Percentiles rank a stretch among this genome's conserved stretches.
Conservation (phyloP, 2,888 invertebrate species). For the Theristus sp. region DNA sequence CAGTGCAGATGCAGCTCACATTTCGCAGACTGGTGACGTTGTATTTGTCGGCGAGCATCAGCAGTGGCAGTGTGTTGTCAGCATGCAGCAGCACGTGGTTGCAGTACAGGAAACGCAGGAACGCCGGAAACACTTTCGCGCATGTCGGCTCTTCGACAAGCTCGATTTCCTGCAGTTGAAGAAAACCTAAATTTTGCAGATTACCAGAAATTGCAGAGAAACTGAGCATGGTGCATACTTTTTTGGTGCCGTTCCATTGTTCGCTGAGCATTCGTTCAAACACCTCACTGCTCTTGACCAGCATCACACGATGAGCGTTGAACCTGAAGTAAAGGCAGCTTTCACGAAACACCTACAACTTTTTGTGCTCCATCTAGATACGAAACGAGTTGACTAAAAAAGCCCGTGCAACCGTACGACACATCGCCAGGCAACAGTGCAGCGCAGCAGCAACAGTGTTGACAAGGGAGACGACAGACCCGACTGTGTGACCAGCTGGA, state of each 20-base stretch:
- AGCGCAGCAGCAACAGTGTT: too few species aligned
- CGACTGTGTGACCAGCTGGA: too few species aligned
- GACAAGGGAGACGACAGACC: too few species aligned
- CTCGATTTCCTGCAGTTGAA: conserved; percentile 19
- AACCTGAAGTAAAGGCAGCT: too few species aligned
- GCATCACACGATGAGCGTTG: conserved; percentile 33
- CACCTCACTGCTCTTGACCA: conserved; percentile 35
- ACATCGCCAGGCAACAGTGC: too few species aligned
- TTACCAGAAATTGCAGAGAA: background rate
- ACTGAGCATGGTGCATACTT: conserved; percentile 9
- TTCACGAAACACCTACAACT: background rate
- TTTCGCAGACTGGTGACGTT: conserved; percentile 30
- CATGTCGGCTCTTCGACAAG: conserved; percentile 30
- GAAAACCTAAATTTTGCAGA: background rate
- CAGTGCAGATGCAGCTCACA: too few species aligned
- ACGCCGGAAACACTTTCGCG: conserved; percentile 30
- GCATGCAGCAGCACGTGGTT: conserved; percentile 32
- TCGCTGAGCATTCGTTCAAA: conserved; percentile 36
- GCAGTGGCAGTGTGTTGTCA: conserved; percentile 31
- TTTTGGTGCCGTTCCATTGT: conserved; percentile 26
- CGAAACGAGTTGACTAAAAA: too few species aligned
- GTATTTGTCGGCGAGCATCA: conserved; percentile 35
- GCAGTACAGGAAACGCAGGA: conserved; percentile 33
- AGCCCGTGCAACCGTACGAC: too few species aligned
- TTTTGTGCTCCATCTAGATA: too few species aligned